A percentile compares a stretch with the other conserved stretches of the same genome.
phyloP scores from a whole-genome alignment of 2,797 vertebrate genomes.

The Hypotaenidia okinawae region DNA sequence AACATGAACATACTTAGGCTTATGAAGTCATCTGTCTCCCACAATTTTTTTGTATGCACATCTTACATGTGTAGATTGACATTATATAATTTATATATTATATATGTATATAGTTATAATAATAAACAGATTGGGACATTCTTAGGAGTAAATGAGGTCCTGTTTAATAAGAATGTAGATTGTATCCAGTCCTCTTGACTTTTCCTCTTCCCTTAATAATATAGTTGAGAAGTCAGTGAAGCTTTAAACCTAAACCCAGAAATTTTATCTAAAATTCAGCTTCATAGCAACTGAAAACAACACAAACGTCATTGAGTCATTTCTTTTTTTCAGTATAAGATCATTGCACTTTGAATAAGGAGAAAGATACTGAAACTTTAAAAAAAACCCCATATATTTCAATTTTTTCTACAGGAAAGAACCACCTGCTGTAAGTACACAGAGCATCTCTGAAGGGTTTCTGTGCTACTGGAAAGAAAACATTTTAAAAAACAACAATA shows the following conservation, averaged over 20 bases:
- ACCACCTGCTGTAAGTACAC: neutral
- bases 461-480: neutral
- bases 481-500: neutral
- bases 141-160: neutral
- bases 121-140: neutral
- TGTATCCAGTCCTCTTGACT: neutral
- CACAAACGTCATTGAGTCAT: neutral
- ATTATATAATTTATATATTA: neutral
- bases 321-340: conserved; percentile 10
- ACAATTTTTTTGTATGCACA: neutral
- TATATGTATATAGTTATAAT: neutral
- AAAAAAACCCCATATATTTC: neutral
- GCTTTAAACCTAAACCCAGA: neutral
- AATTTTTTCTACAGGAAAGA: neutral
- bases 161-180: neutral
- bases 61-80: neutral
- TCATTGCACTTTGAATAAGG: neutral
- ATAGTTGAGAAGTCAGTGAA: conserved; percentile 7
- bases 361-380: neutral
- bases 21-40: neutral
- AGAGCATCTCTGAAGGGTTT: neutral
- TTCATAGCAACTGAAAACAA: conserved; percentile 24
- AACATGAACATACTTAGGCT: neutral
- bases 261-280: neutral
- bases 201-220: conserved; percentile 16